phyloP scores from a whole-genome alignment of 2,888 invertebrate genomes.

The Tenthredo livida region DNA sequence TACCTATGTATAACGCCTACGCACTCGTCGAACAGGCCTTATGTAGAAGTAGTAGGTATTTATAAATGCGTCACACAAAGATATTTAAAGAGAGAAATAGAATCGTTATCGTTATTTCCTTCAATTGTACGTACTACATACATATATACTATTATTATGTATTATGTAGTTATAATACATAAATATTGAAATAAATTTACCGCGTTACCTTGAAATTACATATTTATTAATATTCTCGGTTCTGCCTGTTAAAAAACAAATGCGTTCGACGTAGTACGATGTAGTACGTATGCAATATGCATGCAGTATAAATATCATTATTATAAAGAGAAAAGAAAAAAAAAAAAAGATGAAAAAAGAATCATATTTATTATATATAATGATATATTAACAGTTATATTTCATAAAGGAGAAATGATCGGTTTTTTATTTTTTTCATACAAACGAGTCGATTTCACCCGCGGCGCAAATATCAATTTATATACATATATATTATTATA shows the following conservation, averaged over 20 bases:
- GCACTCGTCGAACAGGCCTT: not conserved
- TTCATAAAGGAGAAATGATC: not conserved
- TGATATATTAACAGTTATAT: not conserved
- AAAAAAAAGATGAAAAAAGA: not conserved
- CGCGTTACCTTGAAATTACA: not conserved
- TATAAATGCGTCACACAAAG: not conserved
- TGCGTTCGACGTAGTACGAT: not conserved
- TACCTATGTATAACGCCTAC: constrained; percentile 11
- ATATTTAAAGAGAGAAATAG: not conserved
- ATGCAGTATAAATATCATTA: not conserved
- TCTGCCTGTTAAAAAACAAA: not conserved
- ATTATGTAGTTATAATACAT: not conserved
- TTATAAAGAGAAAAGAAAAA: not conserved
- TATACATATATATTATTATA: not conserved
- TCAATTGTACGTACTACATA: not conserved
- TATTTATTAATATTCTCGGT: not conserved
- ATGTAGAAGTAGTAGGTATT: no score
- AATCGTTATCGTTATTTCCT: constrained; percentile 1
- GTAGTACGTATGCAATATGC: no score
- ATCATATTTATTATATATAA: not conserved
- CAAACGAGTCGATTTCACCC: not conserved
- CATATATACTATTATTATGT: no score
- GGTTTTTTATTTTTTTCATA: not conserved
- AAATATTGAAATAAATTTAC: constrained; percentile 1
- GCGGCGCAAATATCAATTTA: not conserved